Evolutionary conservation across 2,888 invertebrate species (phyloP), one percentile per base, ranked within the genome.

Genomic region (Ecliptopera silaceata): DNA sequence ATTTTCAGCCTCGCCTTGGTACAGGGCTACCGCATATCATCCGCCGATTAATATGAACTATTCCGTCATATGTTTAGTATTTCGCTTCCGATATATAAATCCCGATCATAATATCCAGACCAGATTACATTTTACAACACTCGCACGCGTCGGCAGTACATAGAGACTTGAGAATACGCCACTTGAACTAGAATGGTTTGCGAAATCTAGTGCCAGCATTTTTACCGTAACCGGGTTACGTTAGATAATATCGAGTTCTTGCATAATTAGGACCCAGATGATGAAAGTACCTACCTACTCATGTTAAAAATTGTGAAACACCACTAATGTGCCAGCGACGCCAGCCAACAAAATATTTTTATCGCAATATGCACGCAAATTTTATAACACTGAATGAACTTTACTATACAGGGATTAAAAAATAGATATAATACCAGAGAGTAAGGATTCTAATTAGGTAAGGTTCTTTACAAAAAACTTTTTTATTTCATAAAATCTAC

Each of bases 1-100:
- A 89, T 91, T 90, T 91, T 81, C 70, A 82, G 84, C 75, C 77
- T 90, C 88, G 84, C 90, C 89, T 90, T 90, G 88, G 84, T 87
- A 86, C 87, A 87, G 88, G 88, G 87, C 89, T 87, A 82, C 81
- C 82, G 81, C 84, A 85, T 83, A 84, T 86, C 81, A 86, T 80
- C 82, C 77, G 77, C 75, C 75, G 82, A 79, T 81, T 88, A 84
- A 88, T 88, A 88, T 86, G 84, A 90, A 86, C 86, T 78, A 81
- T 86, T 81, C 80, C 85, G 84, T 88, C 88, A 87, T 78, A 69
- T 70, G 69, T 63, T 68, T 63, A 49, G 63, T 61, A 56, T 63
- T 51, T 58, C 38, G 57, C 58, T 63, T 65, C 63, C 59, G 65
- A 63, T 60, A 48, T 34, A 50, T 60, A 63, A 57, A 69, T 66